Base-by-base conservation (phyloP, 92 coral and sea anemone species). In the Micromussa lordhowensis region DNA sequence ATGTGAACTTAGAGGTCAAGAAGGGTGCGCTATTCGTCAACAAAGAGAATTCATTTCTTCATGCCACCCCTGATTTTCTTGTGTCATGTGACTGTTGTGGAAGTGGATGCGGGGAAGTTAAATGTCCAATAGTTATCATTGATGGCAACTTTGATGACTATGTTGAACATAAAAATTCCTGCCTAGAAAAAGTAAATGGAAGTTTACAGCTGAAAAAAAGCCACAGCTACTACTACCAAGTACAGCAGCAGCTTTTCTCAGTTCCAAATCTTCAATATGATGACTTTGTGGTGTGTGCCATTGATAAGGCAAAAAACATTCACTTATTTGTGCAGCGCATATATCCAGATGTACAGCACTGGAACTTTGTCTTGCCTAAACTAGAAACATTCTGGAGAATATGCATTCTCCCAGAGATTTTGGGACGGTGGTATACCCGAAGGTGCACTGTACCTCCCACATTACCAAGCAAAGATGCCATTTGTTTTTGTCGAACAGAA, bases 41-140 rank as follows among this genome's bases (percentile, higher is more conserved):
- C 87, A 79, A 89, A 83, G 87, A 92, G 38, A 72, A 92, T 81
- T 87, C 95, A 69, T 91, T 86, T 82, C 94, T 90, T 54, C 92
- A 90, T 90, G 93, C 95, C 64, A 88, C 90, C 64, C 94, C 90
- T 66, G 94, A 88, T 75, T 88, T 88, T 77, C 81, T 88, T 35
- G 77, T 79, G 72, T 53, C 77, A 22, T 93, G 96, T 81, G 91
- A 90, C 78, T 91, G 93, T 81, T 93, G 93, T 91, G 94, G 96
- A 66, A 51, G 55, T 72, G 92, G 96, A 18, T 94, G 96, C 66
- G 93, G 93, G 2, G 96, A 94, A 57, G 96, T 92, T 6, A 92
- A 92, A 85, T 83, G 90, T 70, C 96, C 95, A 48, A 34, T 69
- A 36, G 64, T 68, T 48, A 51, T 90, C 29, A 80, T 58, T 64